Percentiles rank a stretch among this genome's conserved stretches.
These are phyloP conservation scores for Bembecia ichneumoniformis DNA, from an alignment of 2,888 invertebrate genomes.

Conservation along the genomic window DNA sequence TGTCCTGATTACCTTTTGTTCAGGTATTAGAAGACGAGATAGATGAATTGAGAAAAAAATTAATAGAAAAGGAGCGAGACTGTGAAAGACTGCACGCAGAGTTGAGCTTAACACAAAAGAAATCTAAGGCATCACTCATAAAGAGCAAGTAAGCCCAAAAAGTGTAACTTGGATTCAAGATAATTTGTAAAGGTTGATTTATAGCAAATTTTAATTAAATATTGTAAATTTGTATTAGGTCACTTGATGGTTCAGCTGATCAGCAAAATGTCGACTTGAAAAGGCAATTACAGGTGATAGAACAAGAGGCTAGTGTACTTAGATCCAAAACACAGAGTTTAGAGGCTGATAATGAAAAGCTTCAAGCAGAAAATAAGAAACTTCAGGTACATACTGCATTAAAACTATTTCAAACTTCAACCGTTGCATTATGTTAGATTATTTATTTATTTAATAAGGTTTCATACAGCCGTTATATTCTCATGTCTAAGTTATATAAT, in stretches of 20 bases:
- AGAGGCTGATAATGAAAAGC: slow-evolving; percentile 83
- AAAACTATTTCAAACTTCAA: not conserved
- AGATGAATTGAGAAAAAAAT: slow-evolving; percentile 79
- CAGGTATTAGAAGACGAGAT: slow-evolving; percentile 81
- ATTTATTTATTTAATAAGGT: too few relatives aligned
- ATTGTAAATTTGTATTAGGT: slow-evolving; percentile 43
- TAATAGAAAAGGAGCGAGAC: slow-evolving; percentile 87
- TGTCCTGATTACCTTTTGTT: slow-evolving; percentile 10
- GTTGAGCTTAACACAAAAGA: slow-evolving; percentile 74
- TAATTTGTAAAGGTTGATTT: not conserved
- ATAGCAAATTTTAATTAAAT: slow-evolving; percentile 2
- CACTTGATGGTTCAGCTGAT: slow-evolving; percentile 69
- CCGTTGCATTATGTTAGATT: not conserved
- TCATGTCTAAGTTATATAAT: too few relatives aligned
- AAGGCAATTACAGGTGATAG: slow-evolving; percentile 81
- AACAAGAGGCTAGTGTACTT: slow-evolving; percentile 81
- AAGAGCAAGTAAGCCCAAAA: slow-evolving; percentile 74
- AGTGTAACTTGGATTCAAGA: too few relatives aligned
- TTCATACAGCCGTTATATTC: too few relatives aligned
- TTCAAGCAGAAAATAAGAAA: slow-evolving; percentile 81
- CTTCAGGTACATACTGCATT: slow-evolving; percentile 58
- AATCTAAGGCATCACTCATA: slow-evolving; percentile 73
- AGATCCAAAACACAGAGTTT: slow-evolving; percentile 77
- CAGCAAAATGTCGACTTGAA: slow-evolving; percentile 79
- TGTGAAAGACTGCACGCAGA: slow-evolving; percentile 83